These are phyloP conservation scores for Oreochromis aureus DNA, from an alignment of 2,113 vertebrate genomes.

Conservation along the genomic window DNA sequence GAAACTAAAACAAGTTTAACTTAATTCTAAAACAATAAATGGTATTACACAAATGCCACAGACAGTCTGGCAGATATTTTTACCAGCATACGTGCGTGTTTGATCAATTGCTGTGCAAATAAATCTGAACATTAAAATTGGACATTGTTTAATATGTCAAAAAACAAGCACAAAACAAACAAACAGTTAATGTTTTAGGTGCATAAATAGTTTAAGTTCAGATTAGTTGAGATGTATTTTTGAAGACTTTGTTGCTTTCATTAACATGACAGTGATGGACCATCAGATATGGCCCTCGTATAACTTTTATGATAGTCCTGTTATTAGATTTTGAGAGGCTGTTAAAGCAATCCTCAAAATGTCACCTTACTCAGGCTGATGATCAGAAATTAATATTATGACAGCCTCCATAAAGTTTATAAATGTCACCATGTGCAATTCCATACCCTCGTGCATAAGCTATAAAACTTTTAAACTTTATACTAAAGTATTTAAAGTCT, in stretches of 20 bases:
- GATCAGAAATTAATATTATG: slow-evolving; percentile 54
- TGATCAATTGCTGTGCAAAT: background rate
- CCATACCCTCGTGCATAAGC: slow-evolving; percentile 11
- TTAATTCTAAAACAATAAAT: background rate
- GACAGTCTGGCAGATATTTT: background rate
- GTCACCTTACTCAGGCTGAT: slow-evolving; percentile 51
- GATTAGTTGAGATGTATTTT: background rate
- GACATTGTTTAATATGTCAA: background rate
- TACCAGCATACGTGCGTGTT: too few species aligned
- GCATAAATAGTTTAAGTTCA: background rate
- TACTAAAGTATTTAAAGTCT: slow-evolving; percentile 3
- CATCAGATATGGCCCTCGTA: slow-evolving; percentile 38
- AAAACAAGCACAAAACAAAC: accelerated
- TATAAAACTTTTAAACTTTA: slow-evolving; percentile 33
- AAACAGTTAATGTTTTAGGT: background rate
- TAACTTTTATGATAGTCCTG: slow-evolving; percentile 40
- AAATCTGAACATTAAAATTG: background rate
- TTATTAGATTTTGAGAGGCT: slow-evolving; percentile 58
- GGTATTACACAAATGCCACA: background rate
- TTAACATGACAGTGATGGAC: slow-evolving; percentile 45
- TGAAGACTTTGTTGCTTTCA: slow-evolving; percentile 8
- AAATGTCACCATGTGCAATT: slow-evolving; percentile 55
- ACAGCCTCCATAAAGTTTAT: slow-evolving; percentile 54
- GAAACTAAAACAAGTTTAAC: background rate
- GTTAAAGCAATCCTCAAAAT: slow-evolving; percentile 51